These are phyloP conservation scores for Cydia pomonella DNA, from an alignment of 1,140 invertebrate species.

Conservation along the genomic window DNA sequence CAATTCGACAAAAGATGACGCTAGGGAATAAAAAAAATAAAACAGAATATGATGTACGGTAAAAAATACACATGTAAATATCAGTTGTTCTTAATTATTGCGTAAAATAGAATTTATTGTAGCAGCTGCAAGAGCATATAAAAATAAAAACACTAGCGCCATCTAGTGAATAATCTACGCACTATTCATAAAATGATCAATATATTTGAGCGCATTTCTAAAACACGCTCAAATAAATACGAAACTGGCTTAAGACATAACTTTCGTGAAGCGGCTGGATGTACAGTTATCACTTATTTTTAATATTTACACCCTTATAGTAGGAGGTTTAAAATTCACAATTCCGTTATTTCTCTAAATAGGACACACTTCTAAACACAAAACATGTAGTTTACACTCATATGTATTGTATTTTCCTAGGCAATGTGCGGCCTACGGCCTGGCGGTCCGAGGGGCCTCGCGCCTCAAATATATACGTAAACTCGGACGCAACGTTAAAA, in stretches of 20 bases:
- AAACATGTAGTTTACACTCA: not conserved
- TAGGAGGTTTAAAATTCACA: constrained; percentile 12
- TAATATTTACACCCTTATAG: not conserved
- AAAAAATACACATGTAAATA: too few relatives aligned
- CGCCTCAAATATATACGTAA: too few relatives aligned
- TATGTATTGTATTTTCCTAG: not conserved
- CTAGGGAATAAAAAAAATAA: not conserved
- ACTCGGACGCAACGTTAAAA: too few relatives aligned
- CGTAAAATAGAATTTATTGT: not conserved
- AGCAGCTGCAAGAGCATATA: not conserved
- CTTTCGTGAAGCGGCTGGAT: not conserved
- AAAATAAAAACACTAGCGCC: not conserved
- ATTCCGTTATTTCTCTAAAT: not conserved
- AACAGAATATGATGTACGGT: not conserved
- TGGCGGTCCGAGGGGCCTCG: too few relatives aligned
- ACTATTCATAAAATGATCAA: not conserved
- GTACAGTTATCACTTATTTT: not conserved
- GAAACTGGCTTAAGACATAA: not conserved
- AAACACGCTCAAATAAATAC: not conserved
- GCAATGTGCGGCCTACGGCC: too few relatives aligned
- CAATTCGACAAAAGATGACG: not conserved
- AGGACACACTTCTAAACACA: not conserved
- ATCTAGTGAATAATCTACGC: not conserved
- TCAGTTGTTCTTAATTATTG: too few relatives aligned
- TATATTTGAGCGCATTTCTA: not conserved